Conservation (phyloP, 2,797 vertebrate genomes). For the Gouania willdenowi region DNA sequence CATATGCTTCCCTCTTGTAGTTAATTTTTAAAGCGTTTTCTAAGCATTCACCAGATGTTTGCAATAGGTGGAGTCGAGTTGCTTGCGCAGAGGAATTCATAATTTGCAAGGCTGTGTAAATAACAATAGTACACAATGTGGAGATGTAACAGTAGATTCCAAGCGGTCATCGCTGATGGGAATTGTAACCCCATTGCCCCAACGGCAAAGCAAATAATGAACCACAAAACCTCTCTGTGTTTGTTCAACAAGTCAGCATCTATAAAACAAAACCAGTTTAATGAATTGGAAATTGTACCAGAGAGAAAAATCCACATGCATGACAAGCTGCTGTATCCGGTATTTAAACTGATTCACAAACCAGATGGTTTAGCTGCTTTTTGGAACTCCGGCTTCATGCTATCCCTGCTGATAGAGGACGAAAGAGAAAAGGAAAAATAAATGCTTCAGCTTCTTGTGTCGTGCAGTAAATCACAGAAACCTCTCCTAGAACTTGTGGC, state of each 20-base stretch:
- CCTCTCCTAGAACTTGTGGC: background rate
- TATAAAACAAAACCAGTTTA: constrained; percentile 37
- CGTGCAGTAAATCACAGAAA: constrained; percentile 28
- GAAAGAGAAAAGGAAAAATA: constrained; percentile 7
- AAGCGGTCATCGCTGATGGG: no score
- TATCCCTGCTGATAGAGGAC: constrained; percentile 35
- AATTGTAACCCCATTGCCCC: no score
- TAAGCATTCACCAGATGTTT: constrained; percentile 28
- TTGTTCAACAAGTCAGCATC: constrained; percentile 15
- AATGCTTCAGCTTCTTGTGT: constrained; percentile 28
- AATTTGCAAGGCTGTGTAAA: constrained; percentile 9
- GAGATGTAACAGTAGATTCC: constrained; percentile 9
- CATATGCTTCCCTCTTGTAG: constrained; percentile 10
- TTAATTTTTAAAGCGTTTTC: constrained; percentile 8
- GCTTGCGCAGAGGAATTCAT: constrained; percentile 19
- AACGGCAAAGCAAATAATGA: no score
- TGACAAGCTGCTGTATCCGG: constrained; percentile 70
- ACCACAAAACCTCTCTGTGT: constrained; percentile 2
- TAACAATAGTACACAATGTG: constrained; percentile 5
- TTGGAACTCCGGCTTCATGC: constrained; percentile 43
- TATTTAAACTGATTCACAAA: constrained; percentile 73
- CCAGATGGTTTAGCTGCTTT: constrained; percentile 68
- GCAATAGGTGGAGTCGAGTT: constrained; percentile 8
- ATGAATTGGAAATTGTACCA: constrained; percentile 57
- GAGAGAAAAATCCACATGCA: constrained; percentile 62